Evolutionary conservation across 1,140 invertebrate species (phyloP), one percentile per base, ranked within the genome.

Genomic region (Eriosoma lanigerum): DNA sequence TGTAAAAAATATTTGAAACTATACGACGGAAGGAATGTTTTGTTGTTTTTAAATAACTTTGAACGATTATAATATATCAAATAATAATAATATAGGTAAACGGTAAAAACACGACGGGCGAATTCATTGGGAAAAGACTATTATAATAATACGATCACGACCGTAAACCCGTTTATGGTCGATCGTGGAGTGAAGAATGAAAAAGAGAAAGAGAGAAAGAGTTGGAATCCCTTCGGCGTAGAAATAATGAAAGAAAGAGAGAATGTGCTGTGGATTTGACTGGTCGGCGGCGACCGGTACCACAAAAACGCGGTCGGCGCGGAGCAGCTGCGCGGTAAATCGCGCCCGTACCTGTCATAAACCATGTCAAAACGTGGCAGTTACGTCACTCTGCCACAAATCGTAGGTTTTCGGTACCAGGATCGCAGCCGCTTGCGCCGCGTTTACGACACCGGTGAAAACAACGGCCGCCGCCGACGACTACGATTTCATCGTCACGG

Each of bases 351-450:
- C 32, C 73, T 76, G 73, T 76, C 73, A 76, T 76, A 76, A 76
- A 76, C 73, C 73, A 76, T 76, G 73, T 76, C 73, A 76, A 76
- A 76, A 60, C 32, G 73, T 76, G 73, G 73, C 73, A 76, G 73
- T 76, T 76, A 76, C 73, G 73, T 76, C 73, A 76, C 54, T 76
- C 54, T 76, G 73, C 73, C n/a, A 58, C 73, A 44, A 76, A 76
- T 76, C 73, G 73, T 76, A 76, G 73, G 73, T 76, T 76, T 76
- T 58, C 54, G 73, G 73, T 76, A 76, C 73, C 73, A 76, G 73
- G 73, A 24, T 21, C 73, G 29, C 32, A 76, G 32, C 29, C 8
- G 72, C 32, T 8, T 3, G 3, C 3, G 8, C 32, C 32, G 32
- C 3, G 3, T 38, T 3, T 38, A 3, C 32, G 32, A 4, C 3